Conservation (phyloP, 2,888 invertebrate genomes). For the Heliconius erato region DNA sequence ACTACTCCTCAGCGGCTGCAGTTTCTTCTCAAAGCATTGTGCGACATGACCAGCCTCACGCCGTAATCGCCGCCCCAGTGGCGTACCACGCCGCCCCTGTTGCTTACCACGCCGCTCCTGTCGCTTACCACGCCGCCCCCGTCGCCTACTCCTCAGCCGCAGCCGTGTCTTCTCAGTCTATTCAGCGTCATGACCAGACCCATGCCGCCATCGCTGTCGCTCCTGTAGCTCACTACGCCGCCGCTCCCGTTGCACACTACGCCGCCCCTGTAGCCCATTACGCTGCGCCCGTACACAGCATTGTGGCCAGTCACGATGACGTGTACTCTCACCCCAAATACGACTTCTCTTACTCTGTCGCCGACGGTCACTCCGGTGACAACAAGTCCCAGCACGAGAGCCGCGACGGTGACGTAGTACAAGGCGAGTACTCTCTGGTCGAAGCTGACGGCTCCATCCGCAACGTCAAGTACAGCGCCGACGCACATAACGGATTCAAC, state of each 20-base stretch:
- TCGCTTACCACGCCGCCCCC: too few relatives aligned
- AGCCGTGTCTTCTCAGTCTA: conserved; percentile 70
- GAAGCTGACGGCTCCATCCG: conserved; percentile 82
- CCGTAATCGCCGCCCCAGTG: conserved; percentile 56
- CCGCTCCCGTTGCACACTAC: conserved; percentile 62
- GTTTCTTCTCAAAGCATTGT: conserved; percentile 75
- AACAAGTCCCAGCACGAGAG: conserved; percentile 84
- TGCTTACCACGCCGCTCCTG: conserved; percentile 13
- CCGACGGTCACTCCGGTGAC: conserved; percentile 85
- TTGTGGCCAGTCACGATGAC: conserved; percentile 62
- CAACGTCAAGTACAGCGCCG: conserved; percentile 81
- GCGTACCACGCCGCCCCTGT: conserved; percentile 59
- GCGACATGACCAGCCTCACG: conserved; percentile 65
- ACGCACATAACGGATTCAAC: conserved; percentile 73
- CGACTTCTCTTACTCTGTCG: conserved; percentile 85
- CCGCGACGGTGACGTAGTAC: conserved; percentile 87
- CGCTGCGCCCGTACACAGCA: conserved; percentile 70
- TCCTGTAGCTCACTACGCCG: conserved; percentile 59
- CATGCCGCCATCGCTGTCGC: conserved; percentile 57
- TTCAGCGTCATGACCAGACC: conserved; percentile 72
- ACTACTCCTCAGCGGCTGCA: conserved; percentile 73
- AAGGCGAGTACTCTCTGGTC: conserved; percentile 78
- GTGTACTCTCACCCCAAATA: conserved; percentile 82
- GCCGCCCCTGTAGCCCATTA: conserved; percentile 60
- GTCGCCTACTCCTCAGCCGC: conserved; percentile 54